These are phyloP conservation scores for Perca flavescens DNA, from an alignment of 2,113 vertebrate species.

Conservation along the genomic window DNA sequence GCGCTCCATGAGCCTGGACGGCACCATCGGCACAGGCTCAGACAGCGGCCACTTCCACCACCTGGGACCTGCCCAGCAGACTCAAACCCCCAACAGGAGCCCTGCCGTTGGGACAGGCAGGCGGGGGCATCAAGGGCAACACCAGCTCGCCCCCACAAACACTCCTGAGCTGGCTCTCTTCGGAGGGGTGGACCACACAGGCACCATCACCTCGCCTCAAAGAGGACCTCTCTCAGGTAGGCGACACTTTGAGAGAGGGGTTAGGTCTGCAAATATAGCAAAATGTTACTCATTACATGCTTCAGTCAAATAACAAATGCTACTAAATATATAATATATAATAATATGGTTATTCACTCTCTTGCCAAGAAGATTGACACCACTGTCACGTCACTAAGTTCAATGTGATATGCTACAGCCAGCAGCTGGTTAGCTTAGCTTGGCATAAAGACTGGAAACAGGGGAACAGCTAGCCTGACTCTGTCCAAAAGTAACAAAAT, in stretches of 20 bases:
- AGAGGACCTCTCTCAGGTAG: conserved; percentile 83
- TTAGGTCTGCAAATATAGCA: neutral
- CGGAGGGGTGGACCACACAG: conserved; percentile 90
- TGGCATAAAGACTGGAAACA: neutral
- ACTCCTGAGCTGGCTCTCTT: conserved; percentile 88
- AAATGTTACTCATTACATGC: neutral
- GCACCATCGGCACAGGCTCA: conserved; percentile 83
- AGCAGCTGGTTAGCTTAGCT: conserved; percentile 4
- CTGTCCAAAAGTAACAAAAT: neutral
- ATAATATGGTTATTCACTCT: neutral
- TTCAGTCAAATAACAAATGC: neutral
- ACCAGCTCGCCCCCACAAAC: conserved; percentile 80
- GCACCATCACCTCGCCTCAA: conserved; percentile 90
- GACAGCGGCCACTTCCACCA: conserved; percentile 84
- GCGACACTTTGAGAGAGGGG: neutral
- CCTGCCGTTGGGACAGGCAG: conserved; percentile 85
- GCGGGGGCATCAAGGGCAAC: conserved; percentile 84
- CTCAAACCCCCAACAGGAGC: conserved; percentile 91
- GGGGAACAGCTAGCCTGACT: neutral
- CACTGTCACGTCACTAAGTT: neutral
- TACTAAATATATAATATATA: no score
- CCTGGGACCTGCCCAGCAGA: conserved; percentile 83
- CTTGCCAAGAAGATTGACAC: neutral
- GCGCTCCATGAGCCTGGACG: conserved; percentile 94
- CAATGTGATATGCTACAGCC: neutral